Evolutionary conservation across 2,888 invertebrate species (phyloP), one percentile per base, ranked within the genome.

Genomic region (Caradrina clavipalpis): DNA sequence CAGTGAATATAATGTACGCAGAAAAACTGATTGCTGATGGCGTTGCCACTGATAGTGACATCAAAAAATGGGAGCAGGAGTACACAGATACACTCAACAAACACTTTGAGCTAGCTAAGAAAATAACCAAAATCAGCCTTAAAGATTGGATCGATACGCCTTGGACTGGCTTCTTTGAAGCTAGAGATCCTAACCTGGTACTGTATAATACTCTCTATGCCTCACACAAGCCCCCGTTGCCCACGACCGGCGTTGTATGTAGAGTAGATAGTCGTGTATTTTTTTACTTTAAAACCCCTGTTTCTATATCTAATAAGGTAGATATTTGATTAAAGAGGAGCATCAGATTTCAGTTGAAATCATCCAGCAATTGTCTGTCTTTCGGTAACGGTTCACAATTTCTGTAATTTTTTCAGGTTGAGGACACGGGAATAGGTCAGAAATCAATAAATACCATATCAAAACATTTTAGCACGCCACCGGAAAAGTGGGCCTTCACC

Each of bases 91-190:
- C 95, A 0, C 82, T 96, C 58, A 94, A 94, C 87, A 71, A 81
- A 56, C 95, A 96, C 85, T 95, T 95, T 71, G 95, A 95, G 54
- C 87, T 95, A n/a, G 89, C 95, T 53, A 95, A 95, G 89, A 95
- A 95, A 81, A 81, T 95, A 64, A 94, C 94, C 47, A 94, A 92
- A 80, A 91, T 95, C 22, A 94, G 93, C 80, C 99, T 99, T 93
- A 98, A 98, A 94, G 98, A 99, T 88, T 99, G 99, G 99, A 96
- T 99, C 61, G 99, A 99, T 92, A 99, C 99, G 7, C 99, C 99
- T 0, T 99, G 99, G 99, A 98, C 98, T 42, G 98, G 98, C 47
- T 98, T 98, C 94, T 98, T 98, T 83, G 98, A 98, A 88, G 97
- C 98, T 21, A 97, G 97, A 84, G 98, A 98, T 89, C 98, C 98